phyloP scores from a whole-genome alignment of 2,888 invertebrate species.

The Pammene fasciana region DNA sequence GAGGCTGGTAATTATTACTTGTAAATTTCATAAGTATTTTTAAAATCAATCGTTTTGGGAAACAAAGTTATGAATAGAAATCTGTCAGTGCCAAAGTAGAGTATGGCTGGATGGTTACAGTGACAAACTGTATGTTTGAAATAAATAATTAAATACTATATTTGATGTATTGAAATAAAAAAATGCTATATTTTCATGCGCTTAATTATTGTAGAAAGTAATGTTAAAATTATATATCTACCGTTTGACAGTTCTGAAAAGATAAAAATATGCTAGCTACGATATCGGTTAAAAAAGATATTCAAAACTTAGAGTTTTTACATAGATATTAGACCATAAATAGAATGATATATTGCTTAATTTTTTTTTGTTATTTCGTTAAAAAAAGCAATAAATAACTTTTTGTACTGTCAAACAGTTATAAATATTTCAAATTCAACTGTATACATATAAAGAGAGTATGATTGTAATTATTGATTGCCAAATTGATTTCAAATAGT shows the following conservation, averaged over 20 bases:
- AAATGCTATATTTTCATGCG: neutral
- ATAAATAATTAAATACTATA: too few species aligned
- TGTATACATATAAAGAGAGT: neutral
- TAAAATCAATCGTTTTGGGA: constrained; percentile 32
- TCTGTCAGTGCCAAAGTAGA: constrained; percentile 43
- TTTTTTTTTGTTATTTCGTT: too few species aligned
- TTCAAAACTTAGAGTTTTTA: too few species aligned
- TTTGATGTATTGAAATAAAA: neutral
- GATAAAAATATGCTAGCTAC: too few species aligned
- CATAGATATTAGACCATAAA: too few species aligned
- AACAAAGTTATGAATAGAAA: constrained; percentile 9
- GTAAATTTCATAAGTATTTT: constrained; percentile 21
- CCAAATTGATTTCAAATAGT: constrained; percentile 26
- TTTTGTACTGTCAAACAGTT: neutral
- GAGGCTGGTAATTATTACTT: constrained; percentile 37
- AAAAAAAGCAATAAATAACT: neutral
- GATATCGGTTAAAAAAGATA: too few species aligned
- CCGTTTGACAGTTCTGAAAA: too few species aligned
- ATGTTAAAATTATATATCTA: too few species aligned
- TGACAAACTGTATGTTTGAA: neutral
- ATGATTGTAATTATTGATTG: neutral
- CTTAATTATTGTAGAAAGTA: neutral
- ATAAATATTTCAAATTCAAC: constrained; percentile 2
- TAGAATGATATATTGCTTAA: too few species aligned
- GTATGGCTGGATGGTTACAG: constrained; percentile 1